Evolutionary conservation across 2,113 vertebrate species (phyloP), one percentile per base, ranked within the genome.

Genomic region (Dunckerocampus dactyliophorus): DNA sequence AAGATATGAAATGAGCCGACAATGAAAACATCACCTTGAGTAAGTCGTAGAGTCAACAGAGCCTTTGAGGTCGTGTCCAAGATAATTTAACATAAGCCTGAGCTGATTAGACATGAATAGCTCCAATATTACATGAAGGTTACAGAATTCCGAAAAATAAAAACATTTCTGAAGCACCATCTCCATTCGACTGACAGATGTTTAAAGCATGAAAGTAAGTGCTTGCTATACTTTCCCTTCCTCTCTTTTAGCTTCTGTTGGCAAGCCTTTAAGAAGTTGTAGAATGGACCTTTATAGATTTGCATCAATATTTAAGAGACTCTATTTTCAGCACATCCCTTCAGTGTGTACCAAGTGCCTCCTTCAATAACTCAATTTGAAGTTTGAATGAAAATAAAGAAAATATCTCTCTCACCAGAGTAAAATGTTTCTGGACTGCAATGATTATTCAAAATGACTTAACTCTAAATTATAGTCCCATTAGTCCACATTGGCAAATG

Each of bases 1-100:
- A 46, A 59, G 59, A 60, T 54, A 52, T 66, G 60, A 67, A 79
- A 68, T 79, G 66, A 54, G 43, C 34, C 59, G 56, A 28, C 34
- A 55, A 17, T 55, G 11, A n/a, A 47, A 50, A 69, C 59, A 55
- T 39, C 34, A 20, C 46, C 43, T 60, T 48, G 22, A 66, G 62
- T 65, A 59, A 51, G 57, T 59, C 56, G 49, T 19, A 39, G 19
- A 60, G 49, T 63, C 31, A 22, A 31, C 28, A 51, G 43, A 24
- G 16, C 39, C 46, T 21, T 22, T 15, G 10, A 53, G 31, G 17
- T 52, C 48, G 55, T 61, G 62, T 63, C 47, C 19, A 51, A 53
- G 46, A 51, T 17, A 31, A 19, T 71, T 57, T 22, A 20, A 15
- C 45, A 31, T 14, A 72, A 60, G 9, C 45, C n/a, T 0, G 0